Percentiles rank a stretch among this genome's conserved stretches.
Evolutionary conservation across 2,797 vertebrate species (phyloP).

Genomic region (Argyrosomus regius): DNA sequence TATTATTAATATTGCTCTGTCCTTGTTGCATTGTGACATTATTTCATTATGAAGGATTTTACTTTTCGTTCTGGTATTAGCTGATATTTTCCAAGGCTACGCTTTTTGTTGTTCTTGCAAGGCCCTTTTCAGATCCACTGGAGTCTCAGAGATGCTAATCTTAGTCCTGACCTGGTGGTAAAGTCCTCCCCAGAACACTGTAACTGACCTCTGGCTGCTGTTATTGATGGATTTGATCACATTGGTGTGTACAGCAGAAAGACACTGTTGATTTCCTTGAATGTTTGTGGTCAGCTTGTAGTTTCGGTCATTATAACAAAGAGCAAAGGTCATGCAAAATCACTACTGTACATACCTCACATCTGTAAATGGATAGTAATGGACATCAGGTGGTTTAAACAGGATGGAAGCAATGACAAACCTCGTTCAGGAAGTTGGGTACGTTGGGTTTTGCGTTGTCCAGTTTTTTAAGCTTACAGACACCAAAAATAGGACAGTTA

Average conservation of each 20-base stretch:
- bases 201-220: constrained; percentile 27
- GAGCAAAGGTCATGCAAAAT: background rate
- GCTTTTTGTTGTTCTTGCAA: constrained; percentile 1
- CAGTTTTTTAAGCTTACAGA: background rate
- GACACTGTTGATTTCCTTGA: background rate
- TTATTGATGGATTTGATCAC: constrained; percentile 25
- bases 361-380: background rate
- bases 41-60: constrained; percentile 51
- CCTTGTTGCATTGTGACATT: constrained; percentile 10
- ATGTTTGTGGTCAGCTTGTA: too few species aligned
- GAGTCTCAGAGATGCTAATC: constrained; percentile 34
- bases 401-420: background rate
- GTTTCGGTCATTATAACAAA: background rate
- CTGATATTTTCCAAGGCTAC: constrained; percentile 1
- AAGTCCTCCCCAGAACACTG: constrained; percentile 5
- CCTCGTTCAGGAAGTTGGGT: background rate
- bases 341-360: background rate
- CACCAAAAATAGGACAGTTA: background rate
- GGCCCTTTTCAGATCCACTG: constrained; percentile 10
- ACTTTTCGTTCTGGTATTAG: constrained; percentile 39
- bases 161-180: background rate
- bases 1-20: background rate
- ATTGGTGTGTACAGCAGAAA: background rate
- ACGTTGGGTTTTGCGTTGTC: background rate
- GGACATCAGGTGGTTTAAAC: background rate